Conservation (phyloP, 2,797 vertebrate genomes). For the Sebastes vulpes region DNA sequence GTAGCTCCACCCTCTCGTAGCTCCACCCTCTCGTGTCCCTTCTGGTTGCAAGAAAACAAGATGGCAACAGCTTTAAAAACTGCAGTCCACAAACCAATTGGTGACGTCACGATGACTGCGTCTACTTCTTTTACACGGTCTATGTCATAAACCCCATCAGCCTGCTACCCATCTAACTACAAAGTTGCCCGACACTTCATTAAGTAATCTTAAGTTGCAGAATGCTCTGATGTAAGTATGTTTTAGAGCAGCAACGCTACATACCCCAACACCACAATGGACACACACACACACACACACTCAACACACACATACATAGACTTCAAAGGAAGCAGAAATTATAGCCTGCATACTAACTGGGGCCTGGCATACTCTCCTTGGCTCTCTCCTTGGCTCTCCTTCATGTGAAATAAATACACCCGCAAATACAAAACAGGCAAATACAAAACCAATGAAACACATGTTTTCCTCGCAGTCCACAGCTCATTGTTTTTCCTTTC, state of each 20-base stretch:
- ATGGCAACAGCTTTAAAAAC: accelerated
- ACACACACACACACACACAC: conserved; percentile 41
- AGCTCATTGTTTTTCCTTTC: conserved; percentile 57
- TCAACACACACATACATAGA: conserved; percentile 59
- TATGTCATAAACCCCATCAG: not conserved
- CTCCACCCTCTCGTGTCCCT: too few species aligned
- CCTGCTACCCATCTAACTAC: too few species aligned
- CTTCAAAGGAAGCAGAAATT: conserved; percentile 84
- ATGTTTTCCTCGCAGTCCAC: conserved; percentile 60
- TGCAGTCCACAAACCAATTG: too few species aligned
- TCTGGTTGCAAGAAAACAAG: too few species aligned
- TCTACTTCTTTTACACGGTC: too few species aligned
- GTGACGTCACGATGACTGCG: too few species aligned
- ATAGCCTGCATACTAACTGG: conserved; percentile 85
- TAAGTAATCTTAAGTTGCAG: not conserved
- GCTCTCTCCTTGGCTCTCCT: conserved; percentile 69
- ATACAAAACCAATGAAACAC: conserved; percentile 74
- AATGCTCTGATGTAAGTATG: conserved; percentile 30
- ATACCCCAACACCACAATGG: conserved; percentile 49
- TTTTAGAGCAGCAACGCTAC: conserved; percentile 36
- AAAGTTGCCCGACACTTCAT: too few species aligned
- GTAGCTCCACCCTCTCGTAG: too few species aligned
- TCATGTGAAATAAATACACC: conserved; percentile 82
- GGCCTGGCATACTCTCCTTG: conserved; percentile 75
- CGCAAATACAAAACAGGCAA: conserved; percentile 84